These are phyloP conservation scores for Carettochelys insculpta DNA, from an alignment of 2,113 vertebrate species.

Conservation along the genomic window DNA sequence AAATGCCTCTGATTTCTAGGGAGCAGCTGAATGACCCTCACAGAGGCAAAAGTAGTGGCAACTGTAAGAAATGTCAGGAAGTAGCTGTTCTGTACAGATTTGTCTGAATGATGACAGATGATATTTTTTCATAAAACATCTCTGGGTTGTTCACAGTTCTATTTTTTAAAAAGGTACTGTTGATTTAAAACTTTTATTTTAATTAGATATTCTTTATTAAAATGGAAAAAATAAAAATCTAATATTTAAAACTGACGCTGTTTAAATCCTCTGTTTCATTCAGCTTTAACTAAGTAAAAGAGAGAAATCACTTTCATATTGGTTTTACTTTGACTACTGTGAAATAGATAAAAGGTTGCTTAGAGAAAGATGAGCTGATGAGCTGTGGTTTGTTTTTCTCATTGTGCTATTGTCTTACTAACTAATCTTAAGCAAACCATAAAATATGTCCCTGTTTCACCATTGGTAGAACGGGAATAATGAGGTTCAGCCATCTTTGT, in stretches of 20 bases:
- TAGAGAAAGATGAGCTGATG: fast-evolving
- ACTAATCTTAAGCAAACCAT: not conserved
- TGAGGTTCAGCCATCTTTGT: not conserved
- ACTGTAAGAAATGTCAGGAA: fast-evolving
- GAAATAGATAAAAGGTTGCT: fast-evolving
- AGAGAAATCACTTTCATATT: fast-evolving
- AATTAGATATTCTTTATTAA: fast-evolving
- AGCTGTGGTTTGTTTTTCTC: not conserved
- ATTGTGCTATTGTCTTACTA: not conserved
- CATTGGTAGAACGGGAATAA: fast-evolving
- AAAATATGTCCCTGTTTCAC: fast-evolving
- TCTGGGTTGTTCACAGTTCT: fast-evolving
- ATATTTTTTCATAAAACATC: fast-evolving
- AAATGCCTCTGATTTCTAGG: not conserved
- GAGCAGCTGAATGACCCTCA: fast-evolving
- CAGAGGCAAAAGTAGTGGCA: fast-evolving
- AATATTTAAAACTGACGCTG: fast-evolving
- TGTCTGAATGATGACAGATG: fast-evolving
- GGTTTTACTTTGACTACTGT: fast-evolving
- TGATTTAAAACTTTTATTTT: fast-evolving
- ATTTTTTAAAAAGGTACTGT: not conserved
- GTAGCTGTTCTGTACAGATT: fast-evolving
- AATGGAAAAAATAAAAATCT: not conserved
- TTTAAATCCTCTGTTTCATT: fast-evolving
- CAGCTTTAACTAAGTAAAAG: not conserved